Evolutionary conservation across 2,888 invertebrate genomes (phyloP), one percentile per base, ranked within the genome.

Genomic region (Synergus gifuensis): DNA sequence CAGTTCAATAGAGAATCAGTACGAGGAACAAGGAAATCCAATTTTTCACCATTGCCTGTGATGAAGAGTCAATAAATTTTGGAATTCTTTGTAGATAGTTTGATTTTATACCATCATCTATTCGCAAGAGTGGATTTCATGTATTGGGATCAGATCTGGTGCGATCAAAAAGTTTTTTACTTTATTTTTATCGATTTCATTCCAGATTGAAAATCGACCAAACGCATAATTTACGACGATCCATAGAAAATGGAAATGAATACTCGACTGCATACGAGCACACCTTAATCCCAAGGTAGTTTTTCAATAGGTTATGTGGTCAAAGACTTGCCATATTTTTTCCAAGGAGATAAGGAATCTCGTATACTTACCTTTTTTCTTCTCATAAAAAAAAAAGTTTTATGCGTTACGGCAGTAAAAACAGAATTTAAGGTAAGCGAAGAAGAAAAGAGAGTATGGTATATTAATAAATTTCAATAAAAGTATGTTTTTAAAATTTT

Each of bases 131-230:
- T 49, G 22, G 49, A 46, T 44, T 28, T 28, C 16, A 54, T 73
- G 16, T 73, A 73, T 58, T 36, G 40, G n/a, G 54, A 49, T 58
- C n/a, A 18, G 54, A 49, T 58, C n/a, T 28, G 28, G 40, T 28
- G 46, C n/a, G 36, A 49, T 69, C 28, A 28, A 46, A 69, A 22
- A 49, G 8, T 49, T 73, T 73, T 73, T 73, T 12, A 58, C 18
- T 5, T 11, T 40, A 58, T 58, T 73, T 73, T 54, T 58, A 73
- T 54, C 36, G 73, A 54, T 54, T 81, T 80, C 76, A 79, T 42
- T 78, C 28, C 63, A 80, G 82, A 84, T 84, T 84, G 83, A 84
- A 83, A 84, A 84, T 84, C 84, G 84, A 83, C 81, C 81, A 79
- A 79, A 79, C 82, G 80, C 82, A 81, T 82, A 79, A 77, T 84